Base-by-base conservation (phyloP, 2,888 invertebrate species). In the Ditylenchus weischeri region DNA sequence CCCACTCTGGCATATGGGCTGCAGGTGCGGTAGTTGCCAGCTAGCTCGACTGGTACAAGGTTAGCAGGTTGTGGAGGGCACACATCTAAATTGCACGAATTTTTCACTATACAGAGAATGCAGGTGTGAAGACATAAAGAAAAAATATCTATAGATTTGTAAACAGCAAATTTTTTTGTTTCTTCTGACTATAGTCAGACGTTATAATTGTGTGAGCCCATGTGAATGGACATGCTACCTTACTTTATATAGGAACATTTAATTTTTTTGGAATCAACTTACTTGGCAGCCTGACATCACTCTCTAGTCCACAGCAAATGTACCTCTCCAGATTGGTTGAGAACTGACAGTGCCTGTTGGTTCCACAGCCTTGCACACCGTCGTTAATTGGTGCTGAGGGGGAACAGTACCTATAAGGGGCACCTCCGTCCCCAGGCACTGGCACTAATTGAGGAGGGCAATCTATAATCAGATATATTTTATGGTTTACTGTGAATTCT, bases 401-500 rank as follows among this genome's bases (percentile, higher is more conserved):
- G 23, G 76, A 77, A 66, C 81, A 83, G 69, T 80, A 81, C 43
- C 79, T 71, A 72, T 83, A 82, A 64, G 77, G 77, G 11, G 78
- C 75, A 18, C 79, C 81, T 49, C 74, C 77, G 38, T 78, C 79
- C 54, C 82, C 82, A 18, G 81, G 79, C 10, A 81, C 80, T 29
- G 82, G 82, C 51, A 80, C 78, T 43, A 82, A 72, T 72, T 82
- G 80, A 13, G 82, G 81, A 51, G 82, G 80, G 65, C 82, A 82
- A 66, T 76, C 80, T 80, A 68, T 4, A 29, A 29, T 29, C 3
- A 29, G 5, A 29, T 29, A 4, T 5, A 29, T 29, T 29, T 29
- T 29, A 29, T 29, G 29, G 5, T 5, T 29, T 29, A 29, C 29
- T 5, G 29, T 29, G 5, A 4, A 29, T 29, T 29, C 29, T 29